Percentiles rank a stretch among this genome's conserved stretches.
Conservation (phyloP, 2,113 vertebrate genomes). For the Chrysemys picta region DNA sequence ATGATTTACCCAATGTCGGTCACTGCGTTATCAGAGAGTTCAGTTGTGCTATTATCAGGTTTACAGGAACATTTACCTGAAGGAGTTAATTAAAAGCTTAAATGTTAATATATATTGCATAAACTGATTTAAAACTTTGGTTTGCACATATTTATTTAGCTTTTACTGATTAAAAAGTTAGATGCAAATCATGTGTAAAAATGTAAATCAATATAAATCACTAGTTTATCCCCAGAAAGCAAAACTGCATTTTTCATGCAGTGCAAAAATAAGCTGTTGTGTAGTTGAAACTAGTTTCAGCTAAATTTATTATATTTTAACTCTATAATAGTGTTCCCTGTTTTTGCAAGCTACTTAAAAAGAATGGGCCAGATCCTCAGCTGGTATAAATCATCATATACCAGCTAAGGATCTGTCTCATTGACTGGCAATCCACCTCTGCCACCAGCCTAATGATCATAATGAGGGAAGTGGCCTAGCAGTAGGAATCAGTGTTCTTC, state of each 20-base stretch:
- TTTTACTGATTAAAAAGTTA: neutral
- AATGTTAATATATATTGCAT: neutral
- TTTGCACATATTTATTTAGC: neutral
- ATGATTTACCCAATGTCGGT: neutral
- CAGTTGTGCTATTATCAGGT: neutral
- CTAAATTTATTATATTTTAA: neutral
- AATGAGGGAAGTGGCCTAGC: neutral
- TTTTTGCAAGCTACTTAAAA: neutral
- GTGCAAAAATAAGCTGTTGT: neutral
- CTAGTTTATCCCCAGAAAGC: neutral
- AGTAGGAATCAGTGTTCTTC: neutral
- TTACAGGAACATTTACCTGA: neutral
- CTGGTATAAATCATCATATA: neutral
- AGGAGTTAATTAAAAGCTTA: neutral
- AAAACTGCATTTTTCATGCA: neutral
- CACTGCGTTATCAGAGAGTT: neutral
- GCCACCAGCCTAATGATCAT: neutral
- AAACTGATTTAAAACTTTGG: neutral
- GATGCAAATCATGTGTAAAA: neutral
- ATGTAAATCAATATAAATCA: neutral
- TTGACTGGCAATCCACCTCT: neutral
- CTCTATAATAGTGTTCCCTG: neutral
- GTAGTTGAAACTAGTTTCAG: neutral
- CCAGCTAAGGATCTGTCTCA: fast-evolving
- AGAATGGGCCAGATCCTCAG: neutral